Evolutionary conservation across 2,113 vertebrate species (phyloP).

Genomic region (Lagopus leucura): DNA sequence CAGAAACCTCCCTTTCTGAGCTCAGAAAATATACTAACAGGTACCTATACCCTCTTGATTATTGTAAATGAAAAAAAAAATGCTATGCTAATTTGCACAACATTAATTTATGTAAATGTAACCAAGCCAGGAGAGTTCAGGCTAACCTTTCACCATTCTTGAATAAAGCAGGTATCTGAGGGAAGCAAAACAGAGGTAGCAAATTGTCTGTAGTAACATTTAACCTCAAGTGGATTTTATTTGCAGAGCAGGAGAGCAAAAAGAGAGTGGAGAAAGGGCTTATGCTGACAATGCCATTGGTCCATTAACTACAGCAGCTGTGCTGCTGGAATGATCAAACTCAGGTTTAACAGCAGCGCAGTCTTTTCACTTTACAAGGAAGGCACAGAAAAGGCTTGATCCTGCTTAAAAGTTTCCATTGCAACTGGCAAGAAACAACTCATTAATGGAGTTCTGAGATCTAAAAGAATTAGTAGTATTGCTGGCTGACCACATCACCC

Average conservation of each 20-base stretch:
- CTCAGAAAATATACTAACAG: background rate
- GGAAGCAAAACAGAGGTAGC: background rate
- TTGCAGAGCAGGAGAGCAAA: background rate
- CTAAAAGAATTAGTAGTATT: conserved; percentile 58
- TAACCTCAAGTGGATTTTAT: conserved; percentile 5
- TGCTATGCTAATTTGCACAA: background rate
- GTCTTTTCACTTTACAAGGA: conserved; percentile 5
- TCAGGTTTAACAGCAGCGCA: background rate
- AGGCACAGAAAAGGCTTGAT: conserved; percentile 37
- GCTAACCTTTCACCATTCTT: background rate
- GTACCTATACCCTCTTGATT: background rate
- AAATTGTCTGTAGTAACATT: conserved; percentile 22
- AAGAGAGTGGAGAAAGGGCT: background rate
- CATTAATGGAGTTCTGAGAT: conserved; percentile 36
- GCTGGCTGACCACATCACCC: conserved; percentile 8
- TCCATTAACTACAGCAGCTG: conserved; percentile 26
- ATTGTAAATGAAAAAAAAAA: background rate
- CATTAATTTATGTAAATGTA: background rate
- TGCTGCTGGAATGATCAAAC: conserved; percentile 23
- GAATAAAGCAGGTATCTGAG: background rate
- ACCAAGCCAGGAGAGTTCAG: background rate
- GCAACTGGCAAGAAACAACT: conserved; percentile 60
- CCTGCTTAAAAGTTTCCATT: conserved; percentile 16
- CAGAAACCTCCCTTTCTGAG: background rate
- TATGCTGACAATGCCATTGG: background rate